phyloP scores from a whole-genome alignment of 1,140 invertebrate genomes.

The Aphidius gifuensis region DNA sequence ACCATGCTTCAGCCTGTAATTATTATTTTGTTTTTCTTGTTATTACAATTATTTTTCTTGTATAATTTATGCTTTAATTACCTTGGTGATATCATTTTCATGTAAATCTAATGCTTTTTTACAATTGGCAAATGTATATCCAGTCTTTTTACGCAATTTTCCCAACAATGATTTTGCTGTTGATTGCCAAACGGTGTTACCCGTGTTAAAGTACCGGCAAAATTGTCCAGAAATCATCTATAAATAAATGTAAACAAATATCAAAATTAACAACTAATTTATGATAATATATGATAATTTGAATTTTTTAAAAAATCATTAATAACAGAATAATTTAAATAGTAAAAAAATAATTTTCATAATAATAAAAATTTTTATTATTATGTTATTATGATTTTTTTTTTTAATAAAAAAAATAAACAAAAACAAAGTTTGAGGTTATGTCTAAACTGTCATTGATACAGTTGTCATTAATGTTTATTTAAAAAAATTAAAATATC shows the following conservation, averaged over 20 bases:
- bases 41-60: background rate
- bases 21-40: too few species aligned
- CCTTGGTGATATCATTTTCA: slow-evolving; percentile 80
- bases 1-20: slow-evolving; percentile 83
- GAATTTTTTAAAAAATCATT: too few species aligned
- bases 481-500: background rate
- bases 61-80: slow-evolving; percentile 41
- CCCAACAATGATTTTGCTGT: slow-evolving; percentile 67
- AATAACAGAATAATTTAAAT: too few species aligned
- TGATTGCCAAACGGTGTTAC: slow-evolving; percentile 47
- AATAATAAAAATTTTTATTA: too few species aligned
- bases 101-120: slow-evolving; percentile 89
- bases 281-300: background rate
- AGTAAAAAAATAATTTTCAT: too few species aligned
- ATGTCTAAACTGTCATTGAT: background rate
- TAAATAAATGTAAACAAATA: slow-evolving; percentile 19
- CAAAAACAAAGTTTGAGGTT: too few species aligned
- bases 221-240: slow-evolving; percentile 47
- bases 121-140: slow-evolving; percentile 92
- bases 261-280: slow-evolving; percentile 12
- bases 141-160: slow-evolving; percentile 87
- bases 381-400: too few species aligned
- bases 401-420: too few species aligned
- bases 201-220: slow-evolving; percentile 44
- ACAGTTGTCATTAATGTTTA: background rate